Percentiles rank a stretch among this genome's conserved stretches.
These are phyloP conservation scores for Gerris buenoi DNA, from an alignment of 1,140 invertebrate species.

Conservation along the genomic window DNA sequence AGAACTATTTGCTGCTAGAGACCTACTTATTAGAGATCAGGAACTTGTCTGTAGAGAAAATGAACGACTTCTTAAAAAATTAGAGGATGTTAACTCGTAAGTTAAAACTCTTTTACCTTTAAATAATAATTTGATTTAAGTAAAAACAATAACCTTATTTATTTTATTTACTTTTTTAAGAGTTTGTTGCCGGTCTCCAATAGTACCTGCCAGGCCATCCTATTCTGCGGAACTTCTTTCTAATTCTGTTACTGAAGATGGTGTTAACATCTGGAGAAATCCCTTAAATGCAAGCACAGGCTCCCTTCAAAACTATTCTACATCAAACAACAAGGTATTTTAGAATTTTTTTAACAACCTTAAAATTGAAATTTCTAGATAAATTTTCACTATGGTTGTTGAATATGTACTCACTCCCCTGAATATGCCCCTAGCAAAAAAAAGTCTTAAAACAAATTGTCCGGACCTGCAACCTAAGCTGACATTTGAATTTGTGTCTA, in stretches of 20 bases:
- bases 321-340: conserved; percentile 17
- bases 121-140: neutral
- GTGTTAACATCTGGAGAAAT: conserved; percentile 56
- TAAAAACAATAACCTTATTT: neutral
- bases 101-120: conserved; percentile 28
- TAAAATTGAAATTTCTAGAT: no score
- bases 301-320: conserved; percentile 14
- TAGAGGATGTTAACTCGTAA: conserved; percentile 75
- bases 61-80: conserved; percentile 66
- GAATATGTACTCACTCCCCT: no score
- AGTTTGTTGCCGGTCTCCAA: conserved; percentile 59
- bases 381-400: no score
- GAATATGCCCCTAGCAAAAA: no score
- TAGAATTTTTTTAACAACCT: conserved; percentile 1
- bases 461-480: no score
- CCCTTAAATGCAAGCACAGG: conserved; percentile 33
- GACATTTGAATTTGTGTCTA: no score
- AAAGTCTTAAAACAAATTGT: no score
- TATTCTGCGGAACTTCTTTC: conserved; percentile 44
- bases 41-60: conserved; percentile 81
- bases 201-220: conserved; percentile 54
- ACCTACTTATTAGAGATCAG: conserved; percentile 70
- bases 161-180: conserved; percentile 32
- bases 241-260: conserved; percentile 28
- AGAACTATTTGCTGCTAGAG: conserved; percentile 62